phyloP scores from a whole-genome alignment of 2,113 vertebrate genomes.

The Pampusana beccarii region DNA sequence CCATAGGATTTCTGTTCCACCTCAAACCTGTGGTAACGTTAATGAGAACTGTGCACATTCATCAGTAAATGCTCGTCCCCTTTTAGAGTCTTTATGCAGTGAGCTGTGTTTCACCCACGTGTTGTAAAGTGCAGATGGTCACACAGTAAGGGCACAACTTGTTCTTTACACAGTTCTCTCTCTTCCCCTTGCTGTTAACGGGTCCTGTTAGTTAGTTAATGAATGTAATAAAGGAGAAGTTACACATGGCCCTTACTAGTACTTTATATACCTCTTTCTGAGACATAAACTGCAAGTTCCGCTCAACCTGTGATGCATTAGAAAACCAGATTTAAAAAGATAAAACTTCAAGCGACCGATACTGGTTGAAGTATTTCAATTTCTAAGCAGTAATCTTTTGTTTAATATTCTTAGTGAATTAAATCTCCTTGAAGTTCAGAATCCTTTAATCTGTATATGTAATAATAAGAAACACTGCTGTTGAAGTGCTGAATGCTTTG shows the following conservation, averaged over 20 bases:
- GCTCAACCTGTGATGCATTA: neutral
- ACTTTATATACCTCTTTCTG: neutral
- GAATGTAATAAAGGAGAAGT: neutral
- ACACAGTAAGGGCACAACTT: too few species aligned
- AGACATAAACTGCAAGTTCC: neutral
- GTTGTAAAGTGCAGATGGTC: neutral
- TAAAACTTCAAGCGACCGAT: neutral
- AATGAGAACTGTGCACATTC: neutral
- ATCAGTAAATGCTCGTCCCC: neutral
- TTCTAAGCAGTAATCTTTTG: neutral
- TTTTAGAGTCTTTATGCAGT: neutral
- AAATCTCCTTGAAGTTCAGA: constrained; percentile 7
- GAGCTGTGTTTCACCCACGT: neutral
- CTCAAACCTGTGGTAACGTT: neutral
- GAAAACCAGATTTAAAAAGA: neutral
- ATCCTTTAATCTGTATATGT: constrained; percentile 1
- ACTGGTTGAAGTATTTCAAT: neutral
- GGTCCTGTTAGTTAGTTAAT: neutral
- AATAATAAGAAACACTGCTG: neutral
- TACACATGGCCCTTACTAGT: neutral
- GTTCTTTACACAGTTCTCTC: neutral
- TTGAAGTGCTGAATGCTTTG: neutral
- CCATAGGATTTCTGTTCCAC: neutral
- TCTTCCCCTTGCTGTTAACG: neutral
- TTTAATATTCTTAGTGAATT: neutral